Percentiles rank a stretch among this genome's conserved stretches.
Conservation (phyloP, 2,113 vertebrate genomes). For the Thryonomys swinderianus region DNA sequence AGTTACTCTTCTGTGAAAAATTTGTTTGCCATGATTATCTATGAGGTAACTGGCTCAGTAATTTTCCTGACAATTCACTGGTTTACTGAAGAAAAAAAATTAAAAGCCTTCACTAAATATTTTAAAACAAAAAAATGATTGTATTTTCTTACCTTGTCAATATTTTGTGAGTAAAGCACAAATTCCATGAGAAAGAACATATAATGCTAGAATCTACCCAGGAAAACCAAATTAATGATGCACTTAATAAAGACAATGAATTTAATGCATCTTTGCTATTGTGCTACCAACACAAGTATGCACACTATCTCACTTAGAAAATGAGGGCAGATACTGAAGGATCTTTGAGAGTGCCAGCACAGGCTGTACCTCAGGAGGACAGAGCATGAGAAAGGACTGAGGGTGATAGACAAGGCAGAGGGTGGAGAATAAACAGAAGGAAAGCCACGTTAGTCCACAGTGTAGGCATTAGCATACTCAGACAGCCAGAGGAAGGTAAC, state of each 20-base stretch:
- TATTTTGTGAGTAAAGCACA: constrained; percentile 24
- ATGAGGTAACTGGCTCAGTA: not conserved
- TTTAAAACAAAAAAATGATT: not conserved
- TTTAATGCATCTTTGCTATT: not conserved
- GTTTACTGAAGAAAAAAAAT: not conserved
- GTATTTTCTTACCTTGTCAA: not conserved
- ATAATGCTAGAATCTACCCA: not conserved
- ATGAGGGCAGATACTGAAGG: not conserved
- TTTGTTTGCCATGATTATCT: not conserved
- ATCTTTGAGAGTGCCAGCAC: not conserved
- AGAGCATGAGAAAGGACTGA: not conserved
- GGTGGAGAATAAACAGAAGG: not conserved
- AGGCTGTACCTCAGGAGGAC: not conserved
- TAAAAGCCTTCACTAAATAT: not conserved
- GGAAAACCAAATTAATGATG: not conserved
- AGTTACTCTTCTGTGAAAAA: constrained; percentile 30
- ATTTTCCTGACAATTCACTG: not conserved
- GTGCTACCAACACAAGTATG: not conserved
- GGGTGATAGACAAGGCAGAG: not conserved
- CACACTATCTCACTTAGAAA: not conserved
- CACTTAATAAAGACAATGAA: not conserved
- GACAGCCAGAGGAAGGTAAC: not conserved
- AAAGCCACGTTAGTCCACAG: not conserved
- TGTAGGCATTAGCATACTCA: not conserved
- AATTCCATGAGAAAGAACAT: constrained; percentile 18